These are phyloP conservation scores for Poecilus cupreus DNA, from an alignment of 2,888 invertebrate genomes.

Conservation along the genomic window DNA sequence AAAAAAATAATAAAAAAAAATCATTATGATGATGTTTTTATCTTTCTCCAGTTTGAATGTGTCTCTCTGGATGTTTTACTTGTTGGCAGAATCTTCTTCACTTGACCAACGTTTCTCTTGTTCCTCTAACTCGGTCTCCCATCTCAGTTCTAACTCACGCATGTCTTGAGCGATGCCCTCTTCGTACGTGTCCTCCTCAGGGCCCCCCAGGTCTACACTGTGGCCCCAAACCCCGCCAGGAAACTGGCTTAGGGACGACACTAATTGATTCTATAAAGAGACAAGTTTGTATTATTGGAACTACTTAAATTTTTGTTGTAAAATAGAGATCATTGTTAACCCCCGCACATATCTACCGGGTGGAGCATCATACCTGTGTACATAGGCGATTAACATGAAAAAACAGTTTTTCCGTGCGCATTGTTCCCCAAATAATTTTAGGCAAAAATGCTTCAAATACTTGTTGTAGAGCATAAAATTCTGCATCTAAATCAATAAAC, in stretches of 20 bases:
- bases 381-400: too few species aligned
- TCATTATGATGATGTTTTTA: background rate
- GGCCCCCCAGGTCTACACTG: constrained; percentile 64
- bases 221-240: constrained; percentile 65
- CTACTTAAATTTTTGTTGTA: constrained; percentile 13
- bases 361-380: too few species aligned
- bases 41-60: constrained; percentile 55
- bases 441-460: too few species aligned
- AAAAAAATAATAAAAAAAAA: background rate
- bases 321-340: too few species aligned
- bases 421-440: too few species aligned
- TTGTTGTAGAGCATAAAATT: too few species aligned
- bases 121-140: constrained; percentile 81
- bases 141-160: constrained; percentile 78
- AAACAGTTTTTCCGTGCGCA: too few species aligned
- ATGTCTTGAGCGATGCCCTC: constrained; percentile 81
- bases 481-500: too few species aligned
- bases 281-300: constrained; percentile 9
- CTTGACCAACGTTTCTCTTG: constrained; percentile 79
- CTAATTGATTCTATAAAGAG: constrained; percentile 70
- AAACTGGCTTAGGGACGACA: constrained; percentile 68
- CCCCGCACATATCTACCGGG: too few species aligned
- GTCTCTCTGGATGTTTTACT: constrained; percentile 62
- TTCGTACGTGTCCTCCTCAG: constrained; percentile 78
- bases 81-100: constrained; percentile 74